These are phyloP conservation scores for Macrostomum lignano DNA, from an alignment of 1,140 invertebrate species.

Conservation along the genomic window DNA sequence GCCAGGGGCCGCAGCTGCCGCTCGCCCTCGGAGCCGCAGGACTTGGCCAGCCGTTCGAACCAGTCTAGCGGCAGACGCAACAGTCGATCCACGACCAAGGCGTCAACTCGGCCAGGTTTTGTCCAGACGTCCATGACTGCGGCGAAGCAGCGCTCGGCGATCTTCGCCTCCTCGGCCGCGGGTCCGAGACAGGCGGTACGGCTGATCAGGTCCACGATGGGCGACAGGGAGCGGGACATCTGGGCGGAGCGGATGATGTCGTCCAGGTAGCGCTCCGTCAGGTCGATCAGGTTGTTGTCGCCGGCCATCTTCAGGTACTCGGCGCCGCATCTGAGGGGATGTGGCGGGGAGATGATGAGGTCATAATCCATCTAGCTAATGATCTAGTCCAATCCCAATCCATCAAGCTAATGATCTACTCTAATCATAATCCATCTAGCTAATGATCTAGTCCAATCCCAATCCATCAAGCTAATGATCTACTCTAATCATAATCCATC, in stretches of 20 bases:
- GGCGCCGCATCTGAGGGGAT: too few species aligned
- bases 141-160: conserved; percentile 13
- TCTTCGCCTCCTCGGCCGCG: conserved; percentile 13
- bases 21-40: too few species aligned
- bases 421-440: too few species aligned
- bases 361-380: too few species aligned
- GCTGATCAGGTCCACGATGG: conserved; percentile 12
- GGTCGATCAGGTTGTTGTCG: conserved; percentile 14
- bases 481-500: too few species aligned
- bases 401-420: too few species aligned
- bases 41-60: too few species aligned
- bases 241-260: conserved; percentile 17
- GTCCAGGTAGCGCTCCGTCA: conserved; percentile 16
- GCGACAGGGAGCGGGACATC: conserved; percentile 10
- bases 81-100: conserved; percentile 8
- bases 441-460: too few species aligned
- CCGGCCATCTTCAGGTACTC: conserved; percentile 15
- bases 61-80: conserved; percentile 12
- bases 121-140: conserved; percentile 18
- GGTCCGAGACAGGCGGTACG: conserved; percentile 12
- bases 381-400: too few species aligned
- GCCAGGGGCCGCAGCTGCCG: too few species aligned
- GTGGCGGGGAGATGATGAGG: conserved; percentile 16
- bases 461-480: too few species aligned
- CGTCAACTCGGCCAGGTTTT: not conserved